Evolutionary conservation across 2,113 vertebrate genomes (phyloP).

Genomic region (Channa maculata): DNA sequence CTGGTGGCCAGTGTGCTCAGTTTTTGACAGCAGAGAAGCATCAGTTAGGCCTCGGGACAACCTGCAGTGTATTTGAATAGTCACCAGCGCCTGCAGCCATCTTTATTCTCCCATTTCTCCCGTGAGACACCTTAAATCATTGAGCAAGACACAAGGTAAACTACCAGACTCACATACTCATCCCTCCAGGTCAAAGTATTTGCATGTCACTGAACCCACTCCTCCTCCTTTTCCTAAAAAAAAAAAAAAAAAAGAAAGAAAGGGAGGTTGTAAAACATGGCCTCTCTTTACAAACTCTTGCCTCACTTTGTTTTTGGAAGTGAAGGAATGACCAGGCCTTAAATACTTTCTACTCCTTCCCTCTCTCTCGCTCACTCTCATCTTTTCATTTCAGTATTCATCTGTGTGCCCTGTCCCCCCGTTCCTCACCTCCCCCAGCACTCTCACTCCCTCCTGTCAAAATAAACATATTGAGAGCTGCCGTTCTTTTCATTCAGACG

Average conservation of each 20-base stretch:
- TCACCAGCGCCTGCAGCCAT: constrained; percentile 8
- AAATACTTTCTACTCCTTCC: constrained; percentile 48
- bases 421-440: constrained; percentile 15
- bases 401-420: constrained; percentile 11
- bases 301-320: constrained; percentile 55
- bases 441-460: constrained; percentile 74
- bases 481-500: constrained; percentile 73
- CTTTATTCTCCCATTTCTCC: constrained; percentile 18
- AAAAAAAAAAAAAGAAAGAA: constrained; percentile 5
- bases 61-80: constrained; percentile 39
- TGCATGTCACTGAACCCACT: constrained; percentile 9
- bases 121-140: constrained; percentile 6
- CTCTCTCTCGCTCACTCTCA: constrained; percentile 36
- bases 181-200: neutral
- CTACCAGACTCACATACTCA: neutral
- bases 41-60: constrained; percentile 39
- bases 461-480: constrained; percentile 81
- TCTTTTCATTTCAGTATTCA: constrained; percentile 52
- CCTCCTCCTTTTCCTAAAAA: neutral
- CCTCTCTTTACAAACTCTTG: constrained; percentile 10
- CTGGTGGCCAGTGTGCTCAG: too few relatives aligned
- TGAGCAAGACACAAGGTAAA: neutral
- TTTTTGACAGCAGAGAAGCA: neutral
- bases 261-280: neutral
- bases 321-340: constrained; percentile 59